Conservation (phyloP, 2,888 invertebrate species). For the Tipula unca region DNA sequence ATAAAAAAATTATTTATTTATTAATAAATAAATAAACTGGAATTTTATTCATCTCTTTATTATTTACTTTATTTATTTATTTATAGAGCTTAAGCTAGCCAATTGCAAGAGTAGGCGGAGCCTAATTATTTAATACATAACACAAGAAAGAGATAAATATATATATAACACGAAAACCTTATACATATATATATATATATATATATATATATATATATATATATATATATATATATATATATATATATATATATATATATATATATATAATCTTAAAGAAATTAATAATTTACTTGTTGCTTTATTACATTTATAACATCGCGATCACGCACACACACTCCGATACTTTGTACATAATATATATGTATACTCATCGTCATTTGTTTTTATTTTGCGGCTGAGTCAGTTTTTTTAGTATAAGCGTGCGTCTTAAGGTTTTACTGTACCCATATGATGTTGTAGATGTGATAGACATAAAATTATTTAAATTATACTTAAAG, state of each 20-base stretch:
- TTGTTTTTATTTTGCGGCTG: not conserved
- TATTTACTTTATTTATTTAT: not conserved
- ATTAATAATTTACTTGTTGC: not conserved
- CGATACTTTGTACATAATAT: not conserved
- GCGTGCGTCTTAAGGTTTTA: not conserved
- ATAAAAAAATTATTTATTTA: not conserved
- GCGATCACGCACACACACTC: not conserved
- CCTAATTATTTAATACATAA: not conserved
- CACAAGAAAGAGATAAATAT: not conserved
- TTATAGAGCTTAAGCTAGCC: not conserved
- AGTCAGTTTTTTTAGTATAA: not conserved
- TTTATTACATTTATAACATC: not conserved
- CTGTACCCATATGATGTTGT: not conserved
- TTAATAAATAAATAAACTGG: constrained; percentile 3
- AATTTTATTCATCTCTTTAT: not conserved
- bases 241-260: too few relatives aligned
- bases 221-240: too few relatives aligned
- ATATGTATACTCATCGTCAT: not conserved
- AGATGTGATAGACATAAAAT: not conserved
- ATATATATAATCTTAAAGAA: not conserved
- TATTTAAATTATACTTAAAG: not conserved
- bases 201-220: too few relatives aligned
- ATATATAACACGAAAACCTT: not conserved
- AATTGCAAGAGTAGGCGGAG: not conserved
- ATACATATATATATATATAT: too few relatives aligned